Conservation (phyloP, 2,888 invertebrate species). For the Globia sparganii region DNA sequence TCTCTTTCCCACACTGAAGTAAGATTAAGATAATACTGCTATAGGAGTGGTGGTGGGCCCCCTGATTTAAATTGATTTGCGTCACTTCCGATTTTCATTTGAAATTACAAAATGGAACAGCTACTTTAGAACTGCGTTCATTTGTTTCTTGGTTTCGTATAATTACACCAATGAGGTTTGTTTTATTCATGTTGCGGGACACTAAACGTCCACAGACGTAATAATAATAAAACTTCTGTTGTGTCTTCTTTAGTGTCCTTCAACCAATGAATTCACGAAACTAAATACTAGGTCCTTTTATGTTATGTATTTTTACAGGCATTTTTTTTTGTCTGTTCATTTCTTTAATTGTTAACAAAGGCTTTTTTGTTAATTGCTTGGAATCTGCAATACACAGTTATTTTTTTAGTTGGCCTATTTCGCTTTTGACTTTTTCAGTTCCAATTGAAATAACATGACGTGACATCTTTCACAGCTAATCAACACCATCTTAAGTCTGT, state of each 20-base stretch:
- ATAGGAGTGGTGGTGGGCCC: no score
- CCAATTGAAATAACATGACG: not conserved
- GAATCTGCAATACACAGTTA: not conserved
- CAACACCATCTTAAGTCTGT: no score
- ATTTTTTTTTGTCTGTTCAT: not conserved
- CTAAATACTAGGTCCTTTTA: not conserved
- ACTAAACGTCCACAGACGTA: not conserved
- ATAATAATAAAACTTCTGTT: not conserved
- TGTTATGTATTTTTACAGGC: not conserved
- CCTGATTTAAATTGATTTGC: slow-evolving; percentile 9
- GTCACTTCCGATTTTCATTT: slow-evolving; percentile 13
- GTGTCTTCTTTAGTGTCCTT: not conserved
- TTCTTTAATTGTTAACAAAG: not conserved
- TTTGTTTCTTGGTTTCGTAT: not conserved
- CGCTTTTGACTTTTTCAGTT: not conserved
- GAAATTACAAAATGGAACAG: not conserved
- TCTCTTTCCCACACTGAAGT: no score
- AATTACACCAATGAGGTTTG: not conserved
- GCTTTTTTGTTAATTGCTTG: not conserved
- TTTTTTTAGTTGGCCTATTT: not conserved
- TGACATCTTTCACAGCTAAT: not conserved
- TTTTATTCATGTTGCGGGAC: not conserved
- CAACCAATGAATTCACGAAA: not conserved
- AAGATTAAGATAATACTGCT: no score
- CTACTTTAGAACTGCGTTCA: not conserved